phyloP scores from a whole-genome alignment of 2,113 vertebrate genomes.

The Formicarius rufipectus region DNA sequence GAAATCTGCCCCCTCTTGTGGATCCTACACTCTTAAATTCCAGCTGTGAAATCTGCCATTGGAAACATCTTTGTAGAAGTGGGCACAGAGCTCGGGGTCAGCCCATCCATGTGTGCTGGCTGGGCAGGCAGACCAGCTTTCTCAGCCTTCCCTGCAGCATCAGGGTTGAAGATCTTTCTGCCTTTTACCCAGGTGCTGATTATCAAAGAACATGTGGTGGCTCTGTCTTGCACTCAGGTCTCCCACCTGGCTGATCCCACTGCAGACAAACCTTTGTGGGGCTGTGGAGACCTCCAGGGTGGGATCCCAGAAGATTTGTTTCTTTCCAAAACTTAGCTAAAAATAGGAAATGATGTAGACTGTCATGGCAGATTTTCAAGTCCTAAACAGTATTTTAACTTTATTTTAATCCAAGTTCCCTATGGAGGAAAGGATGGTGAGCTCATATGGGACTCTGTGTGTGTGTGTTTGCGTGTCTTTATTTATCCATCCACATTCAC shows the following conservation, averaged over 20 bases:
- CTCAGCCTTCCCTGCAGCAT: background rate
- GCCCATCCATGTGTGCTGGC: rapidly evolving
- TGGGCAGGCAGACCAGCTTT: background rate
- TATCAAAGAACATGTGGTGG: rapidly evolving
- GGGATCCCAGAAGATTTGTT: background rate
- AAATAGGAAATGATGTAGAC: background rate
- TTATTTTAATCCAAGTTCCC: background rate
- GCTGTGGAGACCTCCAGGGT: background rate
- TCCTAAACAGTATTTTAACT: background rate
- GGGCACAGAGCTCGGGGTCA: background rate
- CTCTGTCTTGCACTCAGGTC: background rate
- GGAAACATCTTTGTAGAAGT: background rate
- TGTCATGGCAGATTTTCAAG: background rate
- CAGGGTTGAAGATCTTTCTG: background rate
- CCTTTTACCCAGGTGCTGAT: background rate
- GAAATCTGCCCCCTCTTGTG: background rate
- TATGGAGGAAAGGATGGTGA: background rate
- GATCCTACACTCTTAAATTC: background rate
- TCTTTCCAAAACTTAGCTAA: background rate
- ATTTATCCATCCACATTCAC: background rate
- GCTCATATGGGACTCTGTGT: background rate
- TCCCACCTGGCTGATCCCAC: background rate
- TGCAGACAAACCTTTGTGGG: background rate
- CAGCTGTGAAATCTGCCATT: background rate
- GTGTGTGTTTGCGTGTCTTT: background rate